A percentile compares a stretch with the other conserved stretches of the same genome.
phyloP scores from a whole-genome alignment of 1,140 invertebrate genomes.

The Mamestra configurata region DNA sequence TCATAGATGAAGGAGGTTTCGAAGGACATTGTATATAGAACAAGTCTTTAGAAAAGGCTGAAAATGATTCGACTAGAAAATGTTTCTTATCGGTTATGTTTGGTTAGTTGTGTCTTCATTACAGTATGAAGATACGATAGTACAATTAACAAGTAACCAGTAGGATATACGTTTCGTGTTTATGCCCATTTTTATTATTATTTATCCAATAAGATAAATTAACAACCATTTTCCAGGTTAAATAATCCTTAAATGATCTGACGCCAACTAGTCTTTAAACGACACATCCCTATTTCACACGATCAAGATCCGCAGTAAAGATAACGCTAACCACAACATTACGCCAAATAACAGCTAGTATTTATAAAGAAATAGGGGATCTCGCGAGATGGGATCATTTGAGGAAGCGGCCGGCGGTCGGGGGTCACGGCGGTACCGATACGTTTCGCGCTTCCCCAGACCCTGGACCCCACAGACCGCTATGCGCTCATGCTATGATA shows the following conservation, averaged over 20 bases:
- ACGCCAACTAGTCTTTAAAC: not conserved
- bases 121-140: too few species aligned
- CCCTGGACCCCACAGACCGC: slow-evolving; percentile 45
- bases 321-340: slow-evolving; percentile 19
- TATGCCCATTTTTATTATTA: too few species aligned
- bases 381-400: slow-evolving; percentile 73
- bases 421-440: slow-evolving; percentile 74
- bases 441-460: slow-evolving; percentile 64
- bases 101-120: too few species aligned
- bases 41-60: not conserved
- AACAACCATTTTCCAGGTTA: too few species aligned
- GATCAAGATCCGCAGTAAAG: not conserved
- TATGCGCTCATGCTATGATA: slow-evolving; percentile 34
- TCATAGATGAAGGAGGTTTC: not conserved
- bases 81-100: too few species aligned
- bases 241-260: too few species aligned
- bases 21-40: not conserved
- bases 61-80: not conserved
- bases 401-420: slow-evolving; percentile 79
- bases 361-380: slow-evolving; percentile 67
- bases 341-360: slow-evolving; percentile 33
- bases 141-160: too few species aligned
- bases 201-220: too few species aligned
- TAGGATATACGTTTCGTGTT: too few species aligned
- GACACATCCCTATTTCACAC: not conserved